Conservation (phyloP, 2,113 vertebrate genomes). For the Ploceus nigricollis region DNA sequence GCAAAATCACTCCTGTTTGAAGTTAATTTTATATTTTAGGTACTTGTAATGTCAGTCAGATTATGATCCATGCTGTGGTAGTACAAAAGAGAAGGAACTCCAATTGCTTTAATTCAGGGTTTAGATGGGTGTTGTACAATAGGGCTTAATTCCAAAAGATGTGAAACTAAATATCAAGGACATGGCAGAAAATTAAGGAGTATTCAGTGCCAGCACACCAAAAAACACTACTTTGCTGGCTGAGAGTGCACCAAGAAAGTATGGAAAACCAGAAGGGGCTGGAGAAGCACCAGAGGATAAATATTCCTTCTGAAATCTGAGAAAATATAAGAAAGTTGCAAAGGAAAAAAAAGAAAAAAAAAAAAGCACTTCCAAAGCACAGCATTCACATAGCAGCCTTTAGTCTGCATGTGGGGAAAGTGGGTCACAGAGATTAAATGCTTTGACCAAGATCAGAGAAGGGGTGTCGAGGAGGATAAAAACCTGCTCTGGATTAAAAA, state of each 20-base stretch:
- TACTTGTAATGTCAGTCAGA: neutral
- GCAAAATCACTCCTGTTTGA: neutral
- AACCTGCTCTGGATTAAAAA: neutral
- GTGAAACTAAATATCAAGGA: neutral
- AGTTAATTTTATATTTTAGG: neutral
- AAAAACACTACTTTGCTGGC: neutral
- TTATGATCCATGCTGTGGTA: neutral
- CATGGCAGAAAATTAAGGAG: neutral
- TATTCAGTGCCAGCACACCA: neutral
- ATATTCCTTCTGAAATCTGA: neutral
- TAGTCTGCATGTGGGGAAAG: neutral
- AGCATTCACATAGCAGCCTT: neutral
- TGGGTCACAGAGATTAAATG: slow-evolving; percentile 7
- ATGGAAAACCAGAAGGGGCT: neutral
- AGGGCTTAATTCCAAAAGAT: neutral
- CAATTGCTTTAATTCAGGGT: neutral
- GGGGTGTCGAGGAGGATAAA: neutral
- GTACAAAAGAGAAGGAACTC: neutral
- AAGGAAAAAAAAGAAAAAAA: neutral
- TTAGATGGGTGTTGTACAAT: neutral
- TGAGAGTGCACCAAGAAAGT: neutral
- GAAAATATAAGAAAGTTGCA: neutral
- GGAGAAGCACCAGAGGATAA: neutral
- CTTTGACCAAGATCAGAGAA: neutral
- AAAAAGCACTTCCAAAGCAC: neutral